Evolutionary conservation across 2,113 vertebrate species (phyloP), one percentile per base, ranked within the genome.

Genomic region (Gymnorhina tibicen): DNA sequence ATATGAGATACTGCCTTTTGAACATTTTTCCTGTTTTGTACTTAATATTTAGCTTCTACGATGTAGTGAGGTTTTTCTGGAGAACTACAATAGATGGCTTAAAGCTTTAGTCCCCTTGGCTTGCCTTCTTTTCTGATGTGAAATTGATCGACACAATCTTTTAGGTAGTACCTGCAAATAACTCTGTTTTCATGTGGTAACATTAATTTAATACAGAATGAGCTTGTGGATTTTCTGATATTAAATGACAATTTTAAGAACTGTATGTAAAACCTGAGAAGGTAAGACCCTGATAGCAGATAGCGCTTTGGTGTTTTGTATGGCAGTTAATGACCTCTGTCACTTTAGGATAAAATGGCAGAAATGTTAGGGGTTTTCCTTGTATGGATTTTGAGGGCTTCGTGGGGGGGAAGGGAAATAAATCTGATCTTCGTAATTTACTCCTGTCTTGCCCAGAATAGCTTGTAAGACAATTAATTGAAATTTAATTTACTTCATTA

Each of bases 341-440:
- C 3, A 26, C 32, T 53, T 55, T 4, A 60, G 26, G 6, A 13
- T 64, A 76, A 66, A 84, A 74, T 35, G 13, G 18, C 33, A 69
- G 20, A 87, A 83, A 58, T 33, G 2, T 37, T 78, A n/a, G 7
- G 2, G 10, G 42, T 75, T 67, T 49, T 35, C 8, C 14, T 70
- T 39, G 41, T n/a, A 16, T 19, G 37, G 32, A 44, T 75, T 50
- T 55, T 50, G 17, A 7, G 21, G 0, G 7, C n/a, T n/a, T n/a
- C n/a, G n/a, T n/a, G 4, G n/a, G 13, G 16, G 20, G 7, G 2
- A 0, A 3, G 3, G 17, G 27, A 13, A 44, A 24, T 20, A 46
- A 21, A 41, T 49, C 44, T n/a, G 17, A 22, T 46, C n/a, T 60
- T 64, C 41, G 15, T 27, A 12, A 23, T 44, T 83, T 53, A 7